These are phyloP conservation scores for Babyrousa celebensis DNA, from an alignment of 2,797 vertebrate genomes.

Conservation along the genomic window DNA sequence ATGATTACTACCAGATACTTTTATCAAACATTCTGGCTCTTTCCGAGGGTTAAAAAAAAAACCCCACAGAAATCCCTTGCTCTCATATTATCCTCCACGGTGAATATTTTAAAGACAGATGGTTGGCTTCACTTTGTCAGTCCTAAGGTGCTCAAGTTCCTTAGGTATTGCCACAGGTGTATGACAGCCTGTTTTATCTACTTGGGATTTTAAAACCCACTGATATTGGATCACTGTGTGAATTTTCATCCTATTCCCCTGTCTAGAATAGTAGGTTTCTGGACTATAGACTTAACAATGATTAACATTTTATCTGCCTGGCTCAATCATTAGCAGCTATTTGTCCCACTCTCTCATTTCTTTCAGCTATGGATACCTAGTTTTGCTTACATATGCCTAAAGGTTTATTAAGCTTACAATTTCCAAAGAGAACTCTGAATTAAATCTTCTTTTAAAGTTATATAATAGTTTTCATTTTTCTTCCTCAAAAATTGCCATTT, in stretches of 20 bases:
- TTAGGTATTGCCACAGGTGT: not conserved
- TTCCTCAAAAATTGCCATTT: not conserved
- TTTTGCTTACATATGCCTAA: not conserved
- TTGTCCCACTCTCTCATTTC: conserved; percentile 31
- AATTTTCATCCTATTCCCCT: conserved; percentile 19
- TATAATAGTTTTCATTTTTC: conserved; percentile 73
- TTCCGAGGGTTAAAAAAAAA: not conserved
- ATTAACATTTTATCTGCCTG: conserved; percentile 43
- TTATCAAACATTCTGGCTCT: not conserved
- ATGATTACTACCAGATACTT: not conserved
- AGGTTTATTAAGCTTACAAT: conserved; percentile 39
- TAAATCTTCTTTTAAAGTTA: conserved; percentile 70
- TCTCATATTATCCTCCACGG: not conserved
- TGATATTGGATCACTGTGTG: conserved; percentile 6
- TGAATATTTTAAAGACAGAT: not conserved
- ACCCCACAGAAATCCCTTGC: not conserved
- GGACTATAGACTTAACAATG: conserved; percentile 11
- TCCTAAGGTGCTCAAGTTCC: not conserved
- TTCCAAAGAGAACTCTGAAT: conserved; percentile 54
- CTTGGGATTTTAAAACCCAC: conserved; percentile 21
- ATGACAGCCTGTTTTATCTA: not conserved
- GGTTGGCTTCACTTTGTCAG: not conserved
- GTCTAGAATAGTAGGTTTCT: conserved; percentile 61
- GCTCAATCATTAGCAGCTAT: not conserved
- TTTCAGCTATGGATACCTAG: not conserved